phyloP scores from a whole-genome alignment of 2,888 invertebrate genomes.

The Drosophila melanosoma region DNA sequence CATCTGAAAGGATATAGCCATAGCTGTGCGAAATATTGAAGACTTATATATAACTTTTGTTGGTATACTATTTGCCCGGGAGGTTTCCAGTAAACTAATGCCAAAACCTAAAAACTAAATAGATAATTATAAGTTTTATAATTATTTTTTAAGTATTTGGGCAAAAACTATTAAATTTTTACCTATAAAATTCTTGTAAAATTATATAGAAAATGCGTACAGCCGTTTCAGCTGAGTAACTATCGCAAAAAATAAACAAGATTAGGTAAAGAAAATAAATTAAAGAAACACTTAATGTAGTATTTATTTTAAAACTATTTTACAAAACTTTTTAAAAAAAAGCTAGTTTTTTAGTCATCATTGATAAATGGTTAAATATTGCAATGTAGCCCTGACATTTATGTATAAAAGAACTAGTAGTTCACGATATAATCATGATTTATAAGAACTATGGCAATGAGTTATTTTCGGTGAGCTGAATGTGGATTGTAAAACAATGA shows the following conservation, averaged over 20 bases:
- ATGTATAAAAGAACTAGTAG: slow-evolving; percentile 40
- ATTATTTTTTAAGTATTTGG: not conserved
- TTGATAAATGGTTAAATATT: slow-evolving; percentile 1
- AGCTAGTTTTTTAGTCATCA: slow-evolving; percentile 8
- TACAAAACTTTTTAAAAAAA: slow-evolving; percentile 2
- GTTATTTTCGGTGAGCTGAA: slow-evolving; percentile 70
- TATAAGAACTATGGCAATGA: slow-evolving; percentile 48
- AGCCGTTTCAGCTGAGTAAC: not conserved
- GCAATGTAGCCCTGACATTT: slow-evolving; percentile 17
- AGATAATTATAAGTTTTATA: not conserved
- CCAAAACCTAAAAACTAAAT: not conserved
- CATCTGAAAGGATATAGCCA: not conserved
- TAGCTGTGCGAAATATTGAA: not conserved
- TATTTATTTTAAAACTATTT: not conserved
- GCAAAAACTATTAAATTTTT: not conserved
- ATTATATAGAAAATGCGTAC: not conserved
- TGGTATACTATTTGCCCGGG: not conserved
- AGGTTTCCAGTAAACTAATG: not conserved
- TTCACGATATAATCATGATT: slow-evolving; percentile 34
- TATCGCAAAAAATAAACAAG: not conserved
- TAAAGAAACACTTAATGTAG: not conserved
- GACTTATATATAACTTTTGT: not conserved
- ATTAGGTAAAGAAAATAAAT: not conserved
- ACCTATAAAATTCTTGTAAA: not conserved
- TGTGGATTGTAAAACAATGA: slow-evolving; percentile 76